Conservation (phyloP, 2,113 vertebrate species). For the Equus quagga region DNA sequence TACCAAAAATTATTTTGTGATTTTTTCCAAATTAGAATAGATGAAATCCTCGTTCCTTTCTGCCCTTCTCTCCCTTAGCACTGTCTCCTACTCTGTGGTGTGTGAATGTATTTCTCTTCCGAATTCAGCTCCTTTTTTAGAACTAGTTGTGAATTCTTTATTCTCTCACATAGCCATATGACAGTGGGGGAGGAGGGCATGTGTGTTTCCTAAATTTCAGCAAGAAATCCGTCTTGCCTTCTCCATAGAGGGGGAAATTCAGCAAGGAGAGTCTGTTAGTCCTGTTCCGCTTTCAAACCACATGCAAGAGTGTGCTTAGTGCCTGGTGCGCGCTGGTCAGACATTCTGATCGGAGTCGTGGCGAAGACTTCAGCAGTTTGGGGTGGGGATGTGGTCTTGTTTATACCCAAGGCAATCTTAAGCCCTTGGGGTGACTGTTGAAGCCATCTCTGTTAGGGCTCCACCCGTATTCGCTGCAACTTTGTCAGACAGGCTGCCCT, state of each 20-base stretch:
- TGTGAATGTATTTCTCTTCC: constrained; percentile 44
- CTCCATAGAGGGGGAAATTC: constrained; percentile 4
- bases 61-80: background rate
- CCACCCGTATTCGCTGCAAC: fast-evolving
- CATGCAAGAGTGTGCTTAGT: background rate
- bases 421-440: background rate
- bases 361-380: background rate
- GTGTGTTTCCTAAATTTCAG: constrained; percentile 65
- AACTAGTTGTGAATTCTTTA: constrained; percentile 73
- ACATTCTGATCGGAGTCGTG: background rate
- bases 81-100: constrained; percentile 17
- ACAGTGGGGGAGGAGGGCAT: constrained; percentile 55
- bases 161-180: constrained; percentile 77
- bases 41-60: background rate
- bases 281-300: background rate
- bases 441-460: background rate
- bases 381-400: background rate
- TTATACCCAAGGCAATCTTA: background rate
- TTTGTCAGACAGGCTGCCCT: background rate
- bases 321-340: background rate
- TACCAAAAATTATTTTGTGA: background rate
- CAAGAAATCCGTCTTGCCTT: constrained; percentile 52
- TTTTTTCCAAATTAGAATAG: background rate
- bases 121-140: constrained; percentile 66
- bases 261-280: background rate